phyloP scores from a whole-genome alignment of 1,140 invertebrate genomes.

The Cyrtorhinus lividipennis region DNA sequence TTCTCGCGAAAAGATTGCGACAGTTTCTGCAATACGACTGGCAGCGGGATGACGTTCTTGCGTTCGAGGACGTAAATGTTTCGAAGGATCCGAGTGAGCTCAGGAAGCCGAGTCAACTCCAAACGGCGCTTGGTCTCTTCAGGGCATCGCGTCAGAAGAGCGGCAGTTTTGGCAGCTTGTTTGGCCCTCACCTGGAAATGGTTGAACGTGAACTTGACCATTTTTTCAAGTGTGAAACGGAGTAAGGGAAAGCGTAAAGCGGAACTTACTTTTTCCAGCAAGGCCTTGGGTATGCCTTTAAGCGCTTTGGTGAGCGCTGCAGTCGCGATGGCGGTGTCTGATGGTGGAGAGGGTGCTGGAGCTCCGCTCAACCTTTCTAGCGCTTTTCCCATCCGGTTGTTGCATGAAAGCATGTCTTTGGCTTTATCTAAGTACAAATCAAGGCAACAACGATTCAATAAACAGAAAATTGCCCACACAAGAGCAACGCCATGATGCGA shows the following conservation, averaged over 20 bases:
- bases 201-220: no score
- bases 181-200: slow-evolving; percentile 67
- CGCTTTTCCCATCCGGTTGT: slow-evolving; percentile 62
- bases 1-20: slow-evolving; percentile 57
- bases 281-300: slow-evolving; percentile 63
- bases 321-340: slow-evolving; percentile 30
- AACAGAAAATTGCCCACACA: no score
- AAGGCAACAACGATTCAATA: no score
- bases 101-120: slow-evolving; percentile 60
- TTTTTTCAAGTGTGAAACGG: no score
- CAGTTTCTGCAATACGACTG: slow-evolving; percentile 62
- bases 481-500: no score
- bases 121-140: slow-evolving; percentile 57
- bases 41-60: slow-evolving; percentile 61
- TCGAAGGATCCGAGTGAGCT: slow-evolving; percentile 63
- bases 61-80: slow-evolving; percentile 78
- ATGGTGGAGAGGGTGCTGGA: slow-evolving; percentile 22
- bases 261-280: slow-evolving; percentile 74
- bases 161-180: slow-evolving; percentile 70
- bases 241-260: no score
- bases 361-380: slow-evolving; percentile 23
- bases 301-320: slow-evolving; percentile 38
- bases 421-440: no score
- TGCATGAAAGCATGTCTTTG: slow-evolving; percentile 52
- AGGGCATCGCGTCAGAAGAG: slow-evolving; percentile 64